These are phyloP conservation scores for Lophochroa leadbeateri DNA, from an alignment of 2,113 vertebrate species.

Conservation along the genomic window DNA sequence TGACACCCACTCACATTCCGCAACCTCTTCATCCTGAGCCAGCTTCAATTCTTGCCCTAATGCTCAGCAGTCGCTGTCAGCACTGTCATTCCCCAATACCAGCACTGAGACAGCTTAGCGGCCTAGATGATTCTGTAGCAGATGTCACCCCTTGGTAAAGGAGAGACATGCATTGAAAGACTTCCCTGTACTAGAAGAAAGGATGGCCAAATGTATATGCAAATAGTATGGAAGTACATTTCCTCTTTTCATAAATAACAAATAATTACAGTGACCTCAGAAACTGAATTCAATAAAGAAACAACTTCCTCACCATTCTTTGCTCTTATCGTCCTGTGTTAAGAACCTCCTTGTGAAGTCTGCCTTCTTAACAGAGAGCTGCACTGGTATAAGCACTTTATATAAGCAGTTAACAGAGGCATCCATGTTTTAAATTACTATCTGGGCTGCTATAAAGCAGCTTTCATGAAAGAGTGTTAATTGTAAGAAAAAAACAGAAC, in stretches of 20 bases:
- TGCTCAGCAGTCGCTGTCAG: not conserved
- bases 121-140: not conserved
- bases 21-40: conserved; percentile 2
- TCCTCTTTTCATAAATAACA: not conserved
- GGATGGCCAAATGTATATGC: not conserved
- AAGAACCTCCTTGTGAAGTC: not conserved
- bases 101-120: not conserved
- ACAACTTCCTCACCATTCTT: not conserved
- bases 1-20: not conserved
- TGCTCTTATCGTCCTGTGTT: not conserved
- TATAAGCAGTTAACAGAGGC: not conserved
- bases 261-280: not conserved
- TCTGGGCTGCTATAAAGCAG: not conserved
- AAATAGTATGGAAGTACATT: not conserved
- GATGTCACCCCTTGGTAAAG: not conserved
- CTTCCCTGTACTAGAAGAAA: not conserved
- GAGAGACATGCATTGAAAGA: not conserved
- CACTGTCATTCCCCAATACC: not conserved
- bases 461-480: not conserved
- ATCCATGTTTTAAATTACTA: not conserved
- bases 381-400: not conserved
- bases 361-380: not conserved
- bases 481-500: not conserved
- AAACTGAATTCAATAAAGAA: not conserved
- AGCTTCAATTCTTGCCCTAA: not conserved